Percentiles rank a stretch among this genome's conserved stretches.
Conservation (phyloP, 2,888 invertebrate genomes). For the Lapara coniferarum region DNA sequence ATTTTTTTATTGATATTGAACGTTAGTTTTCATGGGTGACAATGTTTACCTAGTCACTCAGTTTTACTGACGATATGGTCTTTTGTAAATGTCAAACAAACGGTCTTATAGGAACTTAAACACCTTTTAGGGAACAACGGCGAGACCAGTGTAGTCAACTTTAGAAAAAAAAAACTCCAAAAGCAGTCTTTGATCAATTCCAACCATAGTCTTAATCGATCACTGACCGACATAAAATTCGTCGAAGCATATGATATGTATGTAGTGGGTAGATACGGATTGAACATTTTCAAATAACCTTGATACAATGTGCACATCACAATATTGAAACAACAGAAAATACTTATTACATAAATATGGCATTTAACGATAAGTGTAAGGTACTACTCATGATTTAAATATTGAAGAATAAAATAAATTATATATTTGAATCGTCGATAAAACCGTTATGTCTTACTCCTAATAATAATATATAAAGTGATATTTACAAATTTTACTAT, state of each 20-base stretch:
- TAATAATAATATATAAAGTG: slow-evolving; percentile 67
- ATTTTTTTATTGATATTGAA: slow-evolving; percentile 54
- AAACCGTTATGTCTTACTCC: slow-evolving; percentile 68
- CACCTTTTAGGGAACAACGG: slow-evolving; percentile 47
- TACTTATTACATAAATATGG: slow-evolving; percentile 82
- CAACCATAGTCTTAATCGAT: slow-evolving; percentile 61
- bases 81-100: slow-evolving; percentile 44
- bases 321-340: slow-evolving; percentile 33
- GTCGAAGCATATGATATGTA: slow-evolving; percentile 62
- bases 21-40: slow-evolving; percentile 49
- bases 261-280: slow-evolving; percentile 57
- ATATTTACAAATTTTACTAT: slow-evolving; percentile 84
- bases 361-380: slow-evolving; percentile 79
- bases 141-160: slow-evolving; percentile 49
- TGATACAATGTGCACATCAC: slow-evolving; percentile 11
- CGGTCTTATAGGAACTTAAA: slow-evolving; percentile 58
- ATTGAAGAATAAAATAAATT: slow-evolving; percentile 79
- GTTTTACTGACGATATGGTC: slow-evolving; percentile 50
- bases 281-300: slow-evolving; percentile 5
- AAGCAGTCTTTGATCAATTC: slow-evolving; percentile 82
- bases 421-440: slow-evolving; percentile 77
- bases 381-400: slow-evolving; percentile 77
- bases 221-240: slow-evolving; percentile 43
- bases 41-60: slow-evolving; percentile 54
- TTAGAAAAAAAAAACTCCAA: slow-evolving; percentile 61